These are phyloP conservation scores for Ethmia dodecea DNA, from an alignment of 2,888 invertebrate species.

Conservation along the genomic window DNA sequence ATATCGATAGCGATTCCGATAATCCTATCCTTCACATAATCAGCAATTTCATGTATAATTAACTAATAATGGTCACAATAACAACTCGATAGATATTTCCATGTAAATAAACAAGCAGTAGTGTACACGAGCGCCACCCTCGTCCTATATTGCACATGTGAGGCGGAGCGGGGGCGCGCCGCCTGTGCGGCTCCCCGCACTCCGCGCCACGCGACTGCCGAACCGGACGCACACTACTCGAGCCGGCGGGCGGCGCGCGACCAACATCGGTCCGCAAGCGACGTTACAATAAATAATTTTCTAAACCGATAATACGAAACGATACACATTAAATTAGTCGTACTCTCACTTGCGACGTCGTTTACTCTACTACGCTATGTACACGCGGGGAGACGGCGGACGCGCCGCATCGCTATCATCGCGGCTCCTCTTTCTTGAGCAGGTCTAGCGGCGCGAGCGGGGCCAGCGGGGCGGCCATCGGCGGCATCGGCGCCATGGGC, in stretches of 20 bases:
- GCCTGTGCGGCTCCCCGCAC: constrained; percentile 17
- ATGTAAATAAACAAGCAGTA: constrained; percentile 76
- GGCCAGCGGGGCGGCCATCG: constrained; percentile 40
- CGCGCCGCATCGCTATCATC: constrained; percentile 63
- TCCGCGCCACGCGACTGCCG: constrained; percentile 2
- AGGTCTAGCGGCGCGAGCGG: constrained; percentile 75
- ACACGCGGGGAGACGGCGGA: constrained; percentile 35
- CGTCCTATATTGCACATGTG: constrained; percentile 64
- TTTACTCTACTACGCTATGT: constrained; percentile 36
- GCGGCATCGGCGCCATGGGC: constrained; percentile 65
- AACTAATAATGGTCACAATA: constrained; percentile 77
- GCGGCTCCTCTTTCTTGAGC: constrained; percentile 78
- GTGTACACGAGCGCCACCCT: constrained; percentile 52
- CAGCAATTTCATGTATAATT: constrained; percentile 74
- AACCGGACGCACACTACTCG: background rate
- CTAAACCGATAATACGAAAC: constrained; percentile 66
- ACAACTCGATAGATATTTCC: constrained; percentile 75
- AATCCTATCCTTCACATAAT: constrained; percentile 69
- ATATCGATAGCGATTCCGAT: constrained; percentile 70
- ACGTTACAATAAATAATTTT: constrained; percentile 70
- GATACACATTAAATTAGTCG: constrained; percentile 48
- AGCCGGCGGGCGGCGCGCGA: too few relatives aligned
- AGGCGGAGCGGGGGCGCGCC: constrained; percentile 50
- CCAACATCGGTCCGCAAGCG: constrained; percentile 46
- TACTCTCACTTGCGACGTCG: constrained; percentile 51